Evolutionary conservation across 2,797 vertebrate species (phyloP).

Genomic region (Typhlichthys eigenmanni): DNA sequence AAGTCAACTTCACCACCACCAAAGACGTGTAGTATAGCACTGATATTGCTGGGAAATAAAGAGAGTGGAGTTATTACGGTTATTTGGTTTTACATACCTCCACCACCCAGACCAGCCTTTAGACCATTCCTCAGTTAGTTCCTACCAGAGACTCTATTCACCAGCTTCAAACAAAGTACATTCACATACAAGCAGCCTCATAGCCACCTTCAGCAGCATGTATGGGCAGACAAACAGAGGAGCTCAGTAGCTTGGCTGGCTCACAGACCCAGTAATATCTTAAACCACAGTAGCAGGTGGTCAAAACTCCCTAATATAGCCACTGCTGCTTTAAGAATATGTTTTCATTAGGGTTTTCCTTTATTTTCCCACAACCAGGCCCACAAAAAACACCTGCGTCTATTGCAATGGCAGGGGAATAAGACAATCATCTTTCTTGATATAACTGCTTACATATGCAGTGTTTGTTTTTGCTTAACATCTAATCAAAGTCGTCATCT

Average conservation of each 20-base stretch:
- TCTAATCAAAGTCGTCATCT: background rate
- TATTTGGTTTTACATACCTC: slow-evolving; percentile 80
- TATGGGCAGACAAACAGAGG: slow-evolving; percentile 64
- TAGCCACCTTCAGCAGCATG: slow-evolving; percentile 70
- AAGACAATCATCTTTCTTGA: background rate
- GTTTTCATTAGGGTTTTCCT: background rate
- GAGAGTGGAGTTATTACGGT: slow-evolving; percentile 66
- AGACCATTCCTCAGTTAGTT: slow-evolving; percentile 82
- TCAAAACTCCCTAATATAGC: slow-evolving; percentile 34
- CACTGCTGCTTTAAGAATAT: slow-evolving; percentile 2
- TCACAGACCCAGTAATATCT: slow-evolving; percentile 35
- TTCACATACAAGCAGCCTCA: slow-evolving; percentile 73
- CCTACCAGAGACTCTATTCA: slow-evolving; percentile 82
- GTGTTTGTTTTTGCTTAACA: background rate
- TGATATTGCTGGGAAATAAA: slow-evolving; percentile 72
- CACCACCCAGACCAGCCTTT: slow-evolving; percentile 80
- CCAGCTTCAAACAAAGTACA: slow-evolving; percentile 81
- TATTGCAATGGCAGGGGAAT: slow-evolving; percentile 3
- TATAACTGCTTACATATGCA: background rate
- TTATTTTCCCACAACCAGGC: slow-evolving; percentile 15
- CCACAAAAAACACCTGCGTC: background rate
- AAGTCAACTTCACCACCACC: slow-evolving; percentile 34
- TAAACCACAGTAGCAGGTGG: slow-evolving; percentile 40
- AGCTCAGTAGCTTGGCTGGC: slow-evolving; percentile 64
- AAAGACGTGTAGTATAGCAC: slow-evolving; percentile 67